A percentile compares a stretch with the other conserved stretches of the same genome.
These are phyloP conservation scores for Drosophila azteca DNA, from an alignment of 1,140 invertebrate species.

Conservation along the genomic window DNA sequence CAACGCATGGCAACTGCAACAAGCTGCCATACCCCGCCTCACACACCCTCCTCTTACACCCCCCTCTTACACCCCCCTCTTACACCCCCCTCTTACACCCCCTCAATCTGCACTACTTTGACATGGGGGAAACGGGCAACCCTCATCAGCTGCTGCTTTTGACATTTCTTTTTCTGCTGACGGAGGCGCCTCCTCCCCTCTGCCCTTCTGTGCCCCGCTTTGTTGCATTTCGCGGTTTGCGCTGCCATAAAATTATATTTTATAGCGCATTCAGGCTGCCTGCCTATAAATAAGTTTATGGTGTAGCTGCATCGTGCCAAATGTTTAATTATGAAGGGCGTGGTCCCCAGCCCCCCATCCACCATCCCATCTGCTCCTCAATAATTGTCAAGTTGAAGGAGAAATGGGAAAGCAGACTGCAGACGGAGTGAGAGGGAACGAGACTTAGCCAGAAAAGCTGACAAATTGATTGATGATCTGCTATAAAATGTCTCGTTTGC, in stretches of 20 bases:
- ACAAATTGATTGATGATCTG: slow-evolving; percentile 82
- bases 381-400: slow-evolving; percentile 57
- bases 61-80: no score
- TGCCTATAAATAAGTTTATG: slow-evolving; percentile 70
- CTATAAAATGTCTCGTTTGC: slow-evolving; percentile 82
- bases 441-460: slow-evolving; percentile 50
- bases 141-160: slow-evolving; percentile 46
- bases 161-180: slow-evolving; percentile 43
- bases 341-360: slow-evolving; percentile 37
- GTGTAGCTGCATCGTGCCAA: slow-evolving; percentile 31
- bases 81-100: neutral
- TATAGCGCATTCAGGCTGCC: slow-evolving; percentile 62
- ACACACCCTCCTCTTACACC: no score
- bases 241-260: slow-evolving; percentile 70
- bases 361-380: slow-evolving; percentile 12
- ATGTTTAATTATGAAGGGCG: slow-evolving; percentile 70
- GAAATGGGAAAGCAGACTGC: no score
- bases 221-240: slow-evolving; percentile 63
- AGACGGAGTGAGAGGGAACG: slow-evolving; percentile 2
- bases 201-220: neutral
- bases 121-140: slow-evolving; percentile 24
- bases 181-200: slow-evolving; percentile 4
- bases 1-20: slow-evolving; percentile 43
- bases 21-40: neutral
- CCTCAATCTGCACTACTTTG: neutral